Percentiles rank a stretch among this genome's conserved stretches.
phyloP scores from a whole-genome alignment of 2,797 vertebrate genomes.

The Silurus aristotelis region DNA sequence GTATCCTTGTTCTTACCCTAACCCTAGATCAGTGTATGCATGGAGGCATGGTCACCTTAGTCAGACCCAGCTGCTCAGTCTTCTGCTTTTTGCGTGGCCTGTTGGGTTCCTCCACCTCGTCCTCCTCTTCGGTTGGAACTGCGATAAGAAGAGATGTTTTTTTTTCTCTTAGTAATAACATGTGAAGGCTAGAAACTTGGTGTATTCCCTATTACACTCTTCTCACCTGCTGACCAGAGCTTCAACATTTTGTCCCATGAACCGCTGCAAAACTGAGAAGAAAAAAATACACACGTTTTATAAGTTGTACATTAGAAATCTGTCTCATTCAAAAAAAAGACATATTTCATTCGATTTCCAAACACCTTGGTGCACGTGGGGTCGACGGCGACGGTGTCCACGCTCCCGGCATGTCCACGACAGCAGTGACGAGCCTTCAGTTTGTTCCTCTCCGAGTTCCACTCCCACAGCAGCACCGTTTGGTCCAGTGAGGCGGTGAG shows the following conservation, averaged over 20 bases:
- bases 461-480: constrained; percentile 92
- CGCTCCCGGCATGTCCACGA: constrained; percentile 89
- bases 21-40: too few relatives aligned
- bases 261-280: constrained; percentile 91
- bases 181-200: not conserved
- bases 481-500: constrained; percentile 95
- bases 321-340: not conserved
- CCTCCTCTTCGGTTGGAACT: constrained; percentile 93
- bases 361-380: constrained; percentile 84
- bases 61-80: constrained; percentile 91
- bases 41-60: constrained; percentile 75
- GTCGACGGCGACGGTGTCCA: constrained; percentile 87
- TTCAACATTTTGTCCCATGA: constrained; percentile 99
- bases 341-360: not conserved
- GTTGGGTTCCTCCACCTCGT: constrained; percentile 85
- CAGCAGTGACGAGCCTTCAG: constrained; percentile 91
- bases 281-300: not conserved
- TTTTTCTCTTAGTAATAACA: not conserved
- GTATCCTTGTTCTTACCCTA: too few relatives aligned
- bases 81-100: constrained; percentile 96
- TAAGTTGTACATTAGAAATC: not conserved
- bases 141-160: not conserved
- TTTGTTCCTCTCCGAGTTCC: constrained; percentile 91
- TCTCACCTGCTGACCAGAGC: constrained; percentile 94
- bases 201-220: not conserved